These are phyloP conservation scores for Akabosia matsudoensis DNA, from an alignment of 1,140 invertebrate species.

Conservation along the genomic window DNA sequence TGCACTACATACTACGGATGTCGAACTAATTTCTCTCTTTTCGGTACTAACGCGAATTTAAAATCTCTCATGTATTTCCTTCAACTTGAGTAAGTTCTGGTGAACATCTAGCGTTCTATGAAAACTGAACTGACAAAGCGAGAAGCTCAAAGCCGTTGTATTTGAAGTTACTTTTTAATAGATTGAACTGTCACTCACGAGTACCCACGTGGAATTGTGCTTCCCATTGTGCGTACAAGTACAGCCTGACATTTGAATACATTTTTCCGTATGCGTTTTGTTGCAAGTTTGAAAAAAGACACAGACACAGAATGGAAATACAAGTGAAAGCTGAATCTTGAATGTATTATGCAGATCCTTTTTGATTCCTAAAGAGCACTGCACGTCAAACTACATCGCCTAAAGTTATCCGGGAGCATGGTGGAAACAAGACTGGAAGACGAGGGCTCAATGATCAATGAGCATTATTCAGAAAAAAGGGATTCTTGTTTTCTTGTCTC, in stretches of 20 bases:
- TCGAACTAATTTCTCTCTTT: too few species aligned
- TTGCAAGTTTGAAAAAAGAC: background rate
- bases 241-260: too few species aligned
- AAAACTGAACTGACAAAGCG: too few species aligned
- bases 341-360: slow-evolving; percentile 17
- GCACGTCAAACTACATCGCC: background rate
- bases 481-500: background rate
- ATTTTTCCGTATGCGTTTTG: too few species aligned
- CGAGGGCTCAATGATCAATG: slow-evolving; percentile 4
- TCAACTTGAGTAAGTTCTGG: too few species aligned
- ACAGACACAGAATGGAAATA: background rate
- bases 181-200: slow-evolving; percentile 22
- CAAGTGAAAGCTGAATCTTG: slow-evolving; percentile 3
- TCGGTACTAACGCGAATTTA: too few species aligned
- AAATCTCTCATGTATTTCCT: too few species aligned
- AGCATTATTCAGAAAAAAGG: slow-evolving; percentile 13
- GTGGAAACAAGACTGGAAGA: background rate
- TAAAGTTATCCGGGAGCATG: background rate
- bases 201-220: background rate
- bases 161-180: slow-evolving; percentile 12
- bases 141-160: too few species aligned
- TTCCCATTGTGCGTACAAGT: background rate
- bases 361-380: background rate
- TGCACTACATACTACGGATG: too few species aligned
- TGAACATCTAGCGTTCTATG: too few species aligned